A percentile compares a stretch with the other conserved stretches of the same genome.
phyloP scores from a whole-genome alignment of 2,797 vertebrate genomes.

The Gadopsis bispinosus region DNA sequence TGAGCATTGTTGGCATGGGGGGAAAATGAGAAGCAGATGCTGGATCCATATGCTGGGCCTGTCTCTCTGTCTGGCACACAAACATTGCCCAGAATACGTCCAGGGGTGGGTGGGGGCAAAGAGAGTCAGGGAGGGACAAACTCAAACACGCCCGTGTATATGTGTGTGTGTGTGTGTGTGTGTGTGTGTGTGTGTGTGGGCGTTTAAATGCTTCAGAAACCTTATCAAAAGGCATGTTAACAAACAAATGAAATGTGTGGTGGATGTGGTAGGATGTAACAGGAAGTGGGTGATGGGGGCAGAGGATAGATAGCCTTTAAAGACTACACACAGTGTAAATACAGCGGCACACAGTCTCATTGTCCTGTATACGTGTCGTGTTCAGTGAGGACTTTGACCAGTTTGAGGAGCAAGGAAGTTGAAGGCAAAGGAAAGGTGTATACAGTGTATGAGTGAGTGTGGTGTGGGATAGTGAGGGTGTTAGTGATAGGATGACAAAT shows the following conservation, averaged over 20 bases:
- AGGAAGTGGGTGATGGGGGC: constrained; percentile 60
- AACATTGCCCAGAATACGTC: constrained; percentile 61
- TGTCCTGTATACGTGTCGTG: background rate
- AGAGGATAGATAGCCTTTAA: constrained; percentile 52
- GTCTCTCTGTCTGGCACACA: constrained; percentile 65
- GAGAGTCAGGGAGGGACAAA: constrained; percentile 41
- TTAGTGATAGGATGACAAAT: background rate
- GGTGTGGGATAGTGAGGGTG: constrained; percentile 5
- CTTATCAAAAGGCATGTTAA: constrained; percentile 62
- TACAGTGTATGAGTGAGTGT: constrained; percentile 9
- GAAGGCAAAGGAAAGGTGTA: constrained; percentile 7
- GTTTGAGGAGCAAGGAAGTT: constrained; percentile 2
- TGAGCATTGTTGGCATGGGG: constrained; percentile 67
- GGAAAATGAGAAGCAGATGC: constrained; percentile 84
- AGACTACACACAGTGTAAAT: constrained; percentile 46
- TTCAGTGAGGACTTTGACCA: constrained; percentile 2
- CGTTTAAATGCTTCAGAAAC: constrained; percentile 48
- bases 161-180: background rate
- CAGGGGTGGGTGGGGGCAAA: constrained; percentile 56
- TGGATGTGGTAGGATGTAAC: constrained; percentile 59
- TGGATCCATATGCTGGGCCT: constrained; percentile 64
- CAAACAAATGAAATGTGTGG: constrained; percentile 63
- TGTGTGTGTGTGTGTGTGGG: constrained; percentile 39
- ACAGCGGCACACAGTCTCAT: constrained; percentile 39
- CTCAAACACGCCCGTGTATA: background rate